These are phyloP conservation scores for Drosophila tani DNA, from an alignment of 1,140 invertebrate species.

Conservation along the genomic window DNA sequence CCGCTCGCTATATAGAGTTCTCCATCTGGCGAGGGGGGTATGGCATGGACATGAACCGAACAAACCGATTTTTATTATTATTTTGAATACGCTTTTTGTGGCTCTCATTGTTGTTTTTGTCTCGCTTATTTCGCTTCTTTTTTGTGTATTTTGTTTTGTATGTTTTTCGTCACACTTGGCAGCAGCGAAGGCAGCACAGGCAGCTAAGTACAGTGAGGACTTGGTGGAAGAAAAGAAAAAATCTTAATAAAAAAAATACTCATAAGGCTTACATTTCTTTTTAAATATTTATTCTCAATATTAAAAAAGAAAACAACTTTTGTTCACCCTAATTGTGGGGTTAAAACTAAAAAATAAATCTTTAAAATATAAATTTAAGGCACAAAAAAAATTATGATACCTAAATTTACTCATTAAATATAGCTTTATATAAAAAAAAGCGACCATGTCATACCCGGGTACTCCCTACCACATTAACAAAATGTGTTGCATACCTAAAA, in stretches of 20 bases:
- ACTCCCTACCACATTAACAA: fast-evolving
- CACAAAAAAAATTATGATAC: fast-evolving
- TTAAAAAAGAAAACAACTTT: background rate
- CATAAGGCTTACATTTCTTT: too few species aligned
- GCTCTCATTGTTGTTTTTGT: slow-evolving; percentile 61
- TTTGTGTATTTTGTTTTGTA: slow-evolving; percentile 81
- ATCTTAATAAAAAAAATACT: too few species aligned
- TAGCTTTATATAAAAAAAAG: background rate
- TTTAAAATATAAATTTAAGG: background rate
- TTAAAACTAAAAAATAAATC: too few species aligned
- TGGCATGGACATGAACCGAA: slow-evolving; percentile 34
- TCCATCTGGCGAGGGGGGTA: slow-evolving; percentile 13
- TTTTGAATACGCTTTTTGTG: slow-evolving; percentile 80
- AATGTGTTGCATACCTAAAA: slow-evolving; percentile 1
- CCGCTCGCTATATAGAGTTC: slow-evolving; percentile 3
- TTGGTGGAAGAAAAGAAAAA: background rate
- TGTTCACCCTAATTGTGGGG: background rate
- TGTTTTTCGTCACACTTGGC: slow-evolving; percentile 82
- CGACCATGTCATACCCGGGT: background rate
- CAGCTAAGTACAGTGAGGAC: slow-evolving; percentile 38
- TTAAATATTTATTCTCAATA: background rate
- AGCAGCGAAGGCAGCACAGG: slow-evolving; percentile 47
- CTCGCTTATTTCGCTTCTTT: slow-evolving; percentile 52
- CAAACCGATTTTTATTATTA: slow-evolving; percentile 71
- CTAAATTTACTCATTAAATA: background rate